These are phyloP conservation scores for Desmophyllum pertusum DNA, from an alignment of 92 coral and sea anemone genomes.

Conservation along the genomic window DNA sequence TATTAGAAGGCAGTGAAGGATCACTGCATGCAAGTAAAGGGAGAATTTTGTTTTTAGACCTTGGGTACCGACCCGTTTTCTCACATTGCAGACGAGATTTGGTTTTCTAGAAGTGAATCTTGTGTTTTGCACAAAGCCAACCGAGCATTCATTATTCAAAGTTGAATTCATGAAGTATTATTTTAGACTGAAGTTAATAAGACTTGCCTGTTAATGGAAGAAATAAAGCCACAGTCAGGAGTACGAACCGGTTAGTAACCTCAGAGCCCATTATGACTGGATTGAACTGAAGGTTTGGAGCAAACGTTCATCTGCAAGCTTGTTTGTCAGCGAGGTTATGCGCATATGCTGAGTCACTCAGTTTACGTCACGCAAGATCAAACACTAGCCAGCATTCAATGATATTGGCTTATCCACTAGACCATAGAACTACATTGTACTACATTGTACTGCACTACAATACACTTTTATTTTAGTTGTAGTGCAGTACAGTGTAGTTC, in stretches of 20 bases:
- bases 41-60: too few relatives aligned
- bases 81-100: too few relatives aligned
- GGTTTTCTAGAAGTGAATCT: too few relatives aligned
- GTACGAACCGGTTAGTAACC: neutral
- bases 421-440: neutral
- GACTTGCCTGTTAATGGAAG: constrained; percentile 16
- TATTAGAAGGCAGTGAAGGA: too few relatives aligned
- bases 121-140: too few relatives aligned
- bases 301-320: neutral
- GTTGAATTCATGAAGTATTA: neutral
- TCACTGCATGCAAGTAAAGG: too few relatives aligned
- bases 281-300: neutral
- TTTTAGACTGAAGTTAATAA: neutral
- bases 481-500: too few relatives aligned
- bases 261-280: neutral
- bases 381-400: neutral
- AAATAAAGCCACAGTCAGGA: neutral
- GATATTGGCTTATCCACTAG: neutral
- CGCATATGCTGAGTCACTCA: constrained; percentile 31
- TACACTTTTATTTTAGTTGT: too few relatives aligned
- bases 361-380: constrained; percentile 10
- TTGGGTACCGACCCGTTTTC: too few relatives aligned
- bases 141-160: neutral
- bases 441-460: too few relatives aligned
- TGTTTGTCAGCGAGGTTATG: neutral